Evolutionary conservation across 2,113 vertebrate species (phyloP), one percentile per base, ranked within the genome.

Genomic region (Saccopteryx bilineata): DNA sequence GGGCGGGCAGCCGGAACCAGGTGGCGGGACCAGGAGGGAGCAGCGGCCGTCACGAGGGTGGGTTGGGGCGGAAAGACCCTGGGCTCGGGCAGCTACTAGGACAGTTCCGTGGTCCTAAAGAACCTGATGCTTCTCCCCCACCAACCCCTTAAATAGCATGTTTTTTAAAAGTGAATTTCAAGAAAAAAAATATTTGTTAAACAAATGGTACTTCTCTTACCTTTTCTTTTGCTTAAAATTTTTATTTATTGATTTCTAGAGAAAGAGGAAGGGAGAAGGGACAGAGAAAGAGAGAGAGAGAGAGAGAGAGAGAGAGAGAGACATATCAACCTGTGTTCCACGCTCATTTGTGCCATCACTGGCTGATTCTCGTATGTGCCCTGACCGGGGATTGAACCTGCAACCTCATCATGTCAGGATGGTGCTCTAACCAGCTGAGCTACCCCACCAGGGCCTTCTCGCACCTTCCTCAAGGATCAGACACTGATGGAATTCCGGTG

Each of bases 101-200:
- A 58, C 28, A 85, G 78, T n/a, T 14, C 21, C 5, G 9, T 0
- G 3, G 19, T 10, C 23, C 31, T 23, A 80, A 86, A 69, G 68
- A 81, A 50, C 4, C 15, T 12, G n/a, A n/a, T n/a, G n/a, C n/a
- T n/a, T n/a, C n/a, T n/a, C n/a, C 39, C 39, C 39, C 39, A 3
- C 39, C 39, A 39, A 39, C 39, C 39, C 75, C 54, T 58, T 9
- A 89, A 69, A 74, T 28, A 65, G 21, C 1, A 60, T 68, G 69
- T 94, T 60, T 94, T 60, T 95, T 82, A 31, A 90, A 74, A 93
- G 72, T 61, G 50, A 76, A 78, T 39, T 79, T 82, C 19, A 76
- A 18, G 10, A 4, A 1, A 81, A 13, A 7, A 2, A 13, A 52
- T 6, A 2, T 15, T 65, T 92, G 75, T 69, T 31, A 58, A 28